phyloP scores from a whole-genome alignment of 2,888 invertebrate species.

The Cotesia congregata region DNA sequence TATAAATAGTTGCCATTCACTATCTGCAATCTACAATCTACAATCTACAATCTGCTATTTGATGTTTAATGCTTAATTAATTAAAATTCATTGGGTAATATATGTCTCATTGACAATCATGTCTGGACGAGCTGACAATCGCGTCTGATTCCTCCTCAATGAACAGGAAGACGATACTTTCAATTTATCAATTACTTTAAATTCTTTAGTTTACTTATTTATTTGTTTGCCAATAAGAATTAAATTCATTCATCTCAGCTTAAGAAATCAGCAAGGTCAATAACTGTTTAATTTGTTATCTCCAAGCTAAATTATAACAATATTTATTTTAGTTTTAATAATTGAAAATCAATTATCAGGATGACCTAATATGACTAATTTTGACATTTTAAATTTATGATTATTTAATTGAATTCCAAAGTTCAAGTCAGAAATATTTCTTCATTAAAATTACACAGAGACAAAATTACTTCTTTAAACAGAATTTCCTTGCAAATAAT shows the following conservation, averaged over 20 bases:
- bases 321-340: no score
- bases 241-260: not conserved
- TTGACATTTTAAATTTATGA: no score
- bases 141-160: slow-evolving; percentile 46
- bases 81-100: slow-evolving; percentile 19
- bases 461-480: no score
- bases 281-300: no score
- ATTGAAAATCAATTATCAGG: no score
- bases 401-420: no score
- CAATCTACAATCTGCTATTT: not conserved
- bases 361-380: no score
- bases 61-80: not conserved
- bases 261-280: no score
- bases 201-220: slow-evolving; percentile 13
- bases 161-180: slow-evolving; percentile 44
- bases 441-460: no score
- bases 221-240: not conserved
- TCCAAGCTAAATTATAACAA: no score
- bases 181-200: slow-evolving; percentile 13
- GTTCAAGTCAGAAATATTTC: no score
- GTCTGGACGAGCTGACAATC: slow-evolving; percentile 15
- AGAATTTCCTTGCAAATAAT: no score
- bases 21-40: not conserved
- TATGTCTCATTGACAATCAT: slow-evolving; percentile 7
- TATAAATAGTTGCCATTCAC: not conserved